These are phyloP conservation scores for Sparus aurata DNA, from an alignment of 2,797 vertebrate genomes.

Conservation along the genomic window DNA sequence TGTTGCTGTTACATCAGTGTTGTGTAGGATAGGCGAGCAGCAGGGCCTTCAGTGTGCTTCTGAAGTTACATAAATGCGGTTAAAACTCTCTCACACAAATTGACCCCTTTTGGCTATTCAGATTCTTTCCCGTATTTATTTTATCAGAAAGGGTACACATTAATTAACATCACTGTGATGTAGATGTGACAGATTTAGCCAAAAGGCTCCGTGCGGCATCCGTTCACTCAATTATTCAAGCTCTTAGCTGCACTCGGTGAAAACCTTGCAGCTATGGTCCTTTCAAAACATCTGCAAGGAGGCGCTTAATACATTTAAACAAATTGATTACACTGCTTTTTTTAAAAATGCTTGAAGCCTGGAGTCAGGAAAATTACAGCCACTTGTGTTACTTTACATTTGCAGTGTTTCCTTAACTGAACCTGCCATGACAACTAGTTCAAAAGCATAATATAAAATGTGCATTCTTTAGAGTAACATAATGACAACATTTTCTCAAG, in stretches of 20 bases:
- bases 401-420: background rate
- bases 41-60: background rate
- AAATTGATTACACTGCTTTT: background rate
- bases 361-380: background rate
- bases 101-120: background rate
- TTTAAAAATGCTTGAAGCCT: background rate
- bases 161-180: conserved; percentile 23
- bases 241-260: background rate
- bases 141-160: background rate
- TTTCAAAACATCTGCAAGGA: background rate
- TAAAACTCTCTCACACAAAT: conserved; percentile 4
- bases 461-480: background rate
- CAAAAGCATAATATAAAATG: background rate
- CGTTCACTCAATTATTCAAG: background rate
- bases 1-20: background rate
- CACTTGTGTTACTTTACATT: background rate
- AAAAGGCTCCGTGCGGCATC: background rate
- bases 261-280: background rate
- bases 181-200: background rate
- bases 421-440: background rate
- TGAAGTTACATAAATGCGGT: background rate
- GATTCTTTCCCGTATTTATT: background rate
- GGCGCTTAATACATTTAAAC: background rate
- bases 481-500: conserved; percentile 9
- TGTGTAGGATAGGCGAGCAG: background rate